Conservation (phyloP, 2,113 vertebrate genomes). For the Lagopus muta region DNA sequence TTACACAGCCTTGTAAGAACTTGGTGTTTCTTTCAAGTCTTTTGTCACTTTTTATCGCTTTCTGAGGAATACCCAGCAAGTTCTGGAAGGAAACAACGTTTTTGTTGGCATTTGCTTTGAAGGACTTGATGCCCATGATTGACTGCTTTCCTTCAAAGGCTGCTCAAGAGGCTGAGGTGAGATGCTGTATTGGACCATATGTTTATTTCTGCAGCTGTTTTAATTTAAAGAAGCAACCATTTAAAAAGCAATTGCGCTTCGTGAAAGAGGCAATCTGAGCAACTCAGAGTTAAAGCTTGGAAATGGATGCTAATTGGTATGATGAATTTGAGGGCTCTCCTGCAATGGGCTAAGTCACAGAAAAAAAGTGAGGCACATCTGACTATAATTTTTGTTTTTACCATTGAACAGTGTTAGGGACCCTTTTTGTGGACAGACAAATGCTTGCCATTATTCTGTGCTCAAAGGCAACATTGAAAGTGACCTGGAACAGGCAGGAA, state of each 20-base stretch:
- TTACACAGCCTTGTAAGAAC: background rate
- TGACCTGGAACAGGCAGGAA: constrained; percentile 72
- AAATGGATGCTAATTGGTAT: background rate
- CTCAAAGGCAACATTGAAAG: constrained; percentile 70
- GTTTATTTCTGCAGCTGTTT: background rate
- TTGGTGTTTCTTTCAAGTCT: background rate
- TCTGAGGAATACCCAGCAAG: background rate
- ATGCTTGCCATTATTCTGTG: constrained; percentile 47
- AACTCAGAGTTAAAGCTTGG: background rate
- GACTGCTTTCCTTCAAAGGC: background rate
- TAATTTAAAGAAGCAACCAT: background rate
- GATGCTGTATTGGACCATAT: background rate
- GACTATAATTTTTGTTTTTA: constrained; percentile 14
- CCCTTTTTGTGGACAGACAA: constrained; percentile 58
- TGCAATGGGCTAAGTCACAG: background rate
- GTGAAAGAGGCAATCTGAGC: background rate
- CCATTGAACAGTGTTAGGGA: constrained; percentile 16
- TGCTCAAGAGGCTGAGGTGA: background rate
- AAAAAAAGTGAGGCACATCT: background rate
- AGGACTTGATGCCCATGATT: background rate
- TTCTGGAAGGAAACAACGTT: background rate
- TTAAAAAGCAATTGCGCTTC: background rate
- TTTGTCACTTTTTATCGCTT: background rate
- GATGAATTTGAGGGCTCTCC: background rate
- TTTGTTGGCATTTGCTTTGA: background rate